Base-by-base conservation (phyloP, 1,140 invertebrate species). In the Cardiocondyla obscurior region DNA sequence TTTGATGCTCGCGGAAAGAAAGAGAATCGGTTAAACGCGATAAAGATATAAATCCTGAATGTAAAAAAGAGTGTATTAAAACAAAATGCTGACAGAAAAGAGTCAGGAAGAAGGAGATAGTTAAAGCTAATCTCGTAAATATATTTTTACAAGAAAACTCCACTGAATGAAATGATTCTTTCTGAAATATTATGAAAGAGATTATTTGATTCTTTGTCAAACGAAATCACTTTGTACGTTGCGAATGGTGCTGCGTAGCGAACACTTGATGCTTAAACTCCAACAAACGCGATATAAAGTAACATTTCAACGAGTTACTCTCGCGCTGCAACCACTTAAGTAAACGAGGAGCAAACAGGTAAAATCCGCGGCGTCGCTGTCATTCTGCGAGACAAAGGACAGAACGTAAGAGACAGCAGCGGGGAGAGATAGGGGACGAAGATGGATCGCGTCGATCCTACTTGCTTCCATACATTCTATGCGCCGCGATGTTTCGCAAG, bases 361-460 rank as follows among this genome's bases (percentile, higher is more conserved):
- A 53, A 55, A 79, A 79, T 69, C 74, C 44, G 46, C 62, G 49
- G 46, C 33, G 4, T 16, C 22, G 25, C 10, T 22, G 33, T 49
- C 25, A 55, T 79, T 79, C 46, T 30, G 30, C 4, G 22, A 79
- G 46, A 79, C 74, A 79, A 79, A 79, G 74, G 62, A 39, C 25
- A 25, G n/a, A 25, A 55, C 62, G 74, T 62, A 25, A 67, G 33
- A 69, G 33, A 39, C 74, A 19, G 57, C 42, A 64, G n/a, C 3
- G 39, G 22, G 58, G 33, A 30, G 60, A 77, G 62, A 69, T 49
- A 46, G n/a, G n/a, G 62, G 74, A 79, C 46, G 74, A 79, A 79
- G 74, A 79, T 46, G 74, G 62, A 79, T 79, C 46, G 74, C 46
- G 74, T 79, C 74, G 74, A 79, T 79, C 46, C 74, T 67, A 49